Evolutionary conservation across 2,888 invertebrate genomes (phyloP), one percentile per base, ranked within the genome.

Genomic region (Microctonus hyperodae): DNA sequence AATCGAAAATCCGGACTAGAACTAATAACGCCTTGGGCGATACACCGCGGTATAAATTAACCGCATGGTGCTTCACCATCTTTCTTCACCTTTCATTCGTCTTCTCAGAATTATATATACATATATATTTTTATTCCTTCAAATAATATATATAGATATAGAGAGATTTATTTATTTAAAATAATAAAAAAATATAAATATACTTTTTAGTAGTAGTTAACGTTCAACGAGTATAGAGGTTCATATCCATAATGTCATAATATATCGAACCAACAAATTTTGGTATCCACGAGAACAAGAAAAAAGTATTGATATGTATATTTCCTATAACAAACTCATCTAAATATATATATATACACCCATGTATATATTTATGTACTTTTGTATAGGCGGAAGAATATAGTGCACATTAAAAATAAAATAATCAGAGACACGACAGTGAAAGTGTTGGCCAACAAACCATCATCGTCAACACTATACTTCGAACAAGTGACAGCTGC

Each of bases 31-130:
- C 80, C 77, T 71, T 67, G 72, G 76, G 79, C 74, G 70, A 75
- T 74, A 78, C 75, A 72, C 65, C 68, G 74, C 79, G 81, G n/a
- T 82, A 82, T 82, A 83, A 81, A 83, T 83, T 83, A 81, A 79
- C 78, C 79, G 72, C 72, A 71, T 71, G 70, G 72, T 72, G 71
- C 73, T 70, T 70, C 69, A 64, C 70, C 68, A 58, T 70, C 68
- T 67, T 65, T 60, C 55, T 48, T 40, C 55, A 58, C 56, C n/a
- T 40, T 67, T 59, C 64, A 50, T 65, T 48, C 60, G 20, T 13
- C 59, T 62, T 60, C 60, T 31, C 22, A n/a, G 60, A 65, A 65
- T 28, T 25, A n/a, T 2, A 16, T 6, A 20, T n/a, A 1, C 20
- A 20, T 5, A 20, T 9, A 20, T 16, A 40, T 44, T 16, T 44